Evolutionary conservation across 2,888 invertebrate genomes (phyloP), one percentile per base, ranked within the genome.

Genomic region (Chloroclystis v-ata): DNA sequence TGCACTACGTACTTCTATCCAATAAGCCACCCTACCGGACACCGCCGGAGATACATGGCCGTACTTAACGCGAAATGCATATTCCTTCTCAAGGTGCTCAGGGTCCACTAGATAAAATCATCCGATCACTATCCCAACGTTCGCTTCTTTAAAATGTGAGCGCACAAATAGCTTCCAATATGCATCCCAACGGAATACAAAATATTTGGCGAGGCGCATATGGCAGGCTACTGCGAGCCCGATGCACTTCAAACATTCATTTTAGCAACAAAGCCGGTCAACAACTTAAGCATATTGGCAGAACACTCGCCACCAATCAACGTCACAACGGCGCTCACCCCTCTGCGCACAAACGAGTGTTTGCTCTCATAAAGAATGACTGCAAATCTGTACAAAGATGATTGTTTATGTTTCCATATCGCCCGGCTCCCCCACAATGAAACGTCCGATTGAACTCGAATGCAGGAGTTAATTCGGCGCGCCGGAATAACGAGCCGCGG

Each of bases 301-400:
- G 77, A 81, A 80, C 85, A 83, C 84, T 84, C 76, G 67, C 76
- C 71, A 70, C 81, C 81, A 81, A 82, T 84, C 82, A 78, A 78
- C 78, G 77, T 81, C 78, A 82, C 78, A 82, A 81, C 81, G 55
- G 62, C 63, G 54, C 65, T 61, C 64, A 54, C 63, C 61, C 58
- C 59, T 57, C 63, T 72, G 68, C 69, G 65, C 65, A 76, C 74
- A 81, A 78, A 79, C 78, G 75, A 85, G 84, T 85, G 85, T 84
- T 84, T 84, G 81, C 83, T 69, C 82, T 82, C 80, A 82, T 83
- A 82, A 82, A 83, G 80, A 75, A 83, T 82, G 80, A 79, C 78
- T 77, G 79, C 78, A 84, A 85, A 84, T 86, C 85, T 79, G 77
- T 73, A 81, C 83, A 83, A 75, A 75, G 76, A 82, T 82, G 72